Percentiles rank a stretch among this genome's conserved stretches.
Conservation (phyloP, 2,888 invertebrate species). For the Phortica okadai region DNA sequence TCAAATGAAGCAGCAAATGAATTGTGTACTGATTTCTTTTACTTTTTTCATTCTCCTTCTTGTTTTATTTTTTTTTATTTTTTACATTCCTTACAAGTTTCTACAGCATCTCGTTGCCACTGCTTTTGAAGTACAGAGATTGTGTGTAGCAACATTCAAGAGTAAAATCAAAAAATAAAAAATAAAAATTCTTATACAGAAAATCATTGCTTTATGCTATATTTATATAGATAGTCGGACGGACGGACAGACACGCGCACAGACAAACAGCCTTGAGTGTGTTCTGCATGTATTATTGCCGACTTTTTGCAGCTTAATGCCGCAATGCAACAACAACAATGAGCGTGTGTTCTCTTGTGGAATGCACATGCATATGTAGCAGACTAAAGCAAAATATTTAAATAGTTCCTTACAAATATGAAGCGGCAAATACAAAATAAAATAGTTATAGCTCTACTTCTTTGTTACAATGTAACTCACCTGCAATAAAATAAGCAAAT, state of each 20-base stretch:
- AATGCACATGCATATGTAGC: slow-evolving; percentile 12
- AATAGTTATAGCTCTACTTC: neutral
- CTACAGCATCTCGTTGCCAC: neutral
- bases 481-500: neutral
- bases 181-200: neutral
- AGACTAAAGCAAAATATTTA: neutral
- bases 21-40: slow-evolving; percentile 36
- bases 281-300: neutral
- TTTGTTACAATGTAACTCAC: neutral
- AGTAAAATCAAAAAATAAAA: slow-evolving; percentile 2
- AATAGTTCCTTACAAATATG: neutral
- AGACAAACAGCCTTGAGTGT: neutral
- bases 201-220: neutral
- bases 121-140: neutral
- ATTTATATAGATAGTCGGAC: neutral
- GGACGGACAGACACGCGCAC: neutral
- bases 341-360: neutral
- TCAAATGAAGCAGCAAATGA: slow-evolving; percentile 49
- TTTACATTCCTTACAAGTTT: slow-evolving; percentile 34
- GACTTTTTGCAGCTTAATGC: neutral
- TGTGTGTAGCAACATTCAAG: neutral
- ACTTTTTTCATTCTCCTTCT: too few species aligned
- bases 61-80: too few species aligned
- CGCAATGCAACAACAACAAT: neutral
- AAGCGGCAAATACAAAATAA: neutral